These are phyloP conservation scores for Rhegmatorhina hoffmannsi DNA, from an alignment of 2,113 vertebrate genomes.

Conservation along the genomic window DNA sequence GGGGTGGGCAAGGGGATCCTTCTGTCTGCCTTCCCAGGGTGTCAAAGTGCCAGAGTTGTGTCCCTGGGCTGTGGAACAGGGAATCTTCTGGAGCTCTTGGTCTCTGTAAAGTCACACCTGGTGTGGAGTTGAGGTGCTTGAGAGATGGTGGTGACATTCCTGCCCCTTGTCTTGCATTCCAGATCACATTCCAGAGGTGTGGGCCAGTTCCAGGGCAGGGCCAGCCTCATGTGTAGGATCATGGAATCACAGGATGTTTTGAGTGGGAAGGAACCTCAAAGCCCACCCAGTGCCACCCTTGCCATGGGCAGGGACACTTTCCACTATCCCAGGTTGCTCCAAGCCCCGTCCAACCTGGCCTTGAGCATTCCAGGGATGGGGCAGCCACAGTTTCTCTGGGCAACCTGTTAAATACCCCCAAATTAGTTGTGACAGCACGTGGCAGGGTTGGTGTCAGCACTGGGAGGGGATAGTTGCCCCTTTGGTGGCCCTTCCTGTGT, in stretches of 20 bases:
- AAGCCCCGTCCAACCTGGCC: background rate
- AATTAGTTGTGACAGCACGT: background rate
- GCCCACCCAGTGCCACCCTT: background rate
- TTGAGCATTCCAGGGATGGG: background rate
- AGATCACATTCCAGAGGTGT: background rate
- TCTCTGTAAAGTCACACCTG: background rate
- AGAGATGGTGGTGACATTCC: background rate
- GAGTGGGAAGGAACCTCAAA: background rate
- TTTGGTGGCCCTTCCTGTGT: too few species aligned
- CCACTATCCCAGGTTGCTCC: background rate
- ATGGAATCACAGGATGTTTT: background rate
- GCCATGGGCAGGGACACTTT: background rate
- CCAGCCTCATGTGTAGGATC: background rate
- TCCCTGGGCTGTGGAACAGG: background rate
- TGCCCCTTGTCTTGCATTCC: rapidly evolving
- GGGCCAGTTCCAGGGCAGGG: background rate
- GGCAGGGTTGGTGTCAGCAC: background rate
- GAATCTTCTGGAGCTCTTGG: background rate
- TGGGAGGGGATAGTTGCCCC: rapidly evolving
- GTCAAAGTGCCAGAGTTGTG: background rate
- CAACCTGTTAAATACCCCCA: rapidly evolving
- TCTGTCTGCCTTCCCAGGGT: background rate
- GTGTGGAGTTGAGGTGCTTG: rapidly evolving
- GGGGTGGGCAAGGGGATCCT: rapidly evolving
- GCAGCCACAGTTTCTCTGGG: background rate